Percentiles rank a stretch among this genome's conserved stretches.
Conservation (phyloP, 2,888 invertebrate genomes). For the Chrysotoxum bicinctum region DNA sequence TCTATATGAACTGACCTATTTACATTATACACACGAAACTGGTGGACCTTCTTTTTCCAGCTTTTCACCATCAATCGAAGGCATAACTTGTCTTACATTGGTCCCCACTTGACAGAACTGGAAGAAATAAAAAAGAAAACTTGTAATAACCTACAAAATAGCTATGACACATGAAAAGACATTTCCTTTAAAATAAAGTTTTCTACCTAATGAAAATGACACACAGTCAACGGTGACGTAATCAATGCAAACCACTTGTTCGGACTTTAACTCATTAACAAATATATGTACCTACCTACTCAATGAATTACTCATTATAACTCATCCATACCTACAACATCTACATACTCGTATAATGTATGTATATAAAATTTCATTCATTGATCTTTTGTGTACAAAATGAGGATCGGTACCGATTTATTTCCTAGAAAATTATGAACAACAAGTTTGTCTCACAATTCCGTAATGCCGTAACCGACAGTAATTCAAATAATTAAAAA, state of each 20-base stretch:
- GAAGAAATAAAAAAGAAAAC: neutral
- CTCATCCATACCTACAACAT: neutral
- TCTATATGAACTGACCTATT: no score
- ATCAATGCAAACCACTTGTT: neutral
- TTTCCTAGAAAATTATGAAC: conserved; percentile 5
- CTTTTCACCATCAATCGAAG: neutral
- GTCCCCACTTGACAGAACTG: neutral
- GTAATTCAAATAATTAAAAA: neutral
- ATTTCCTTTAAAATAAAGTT: neutral
- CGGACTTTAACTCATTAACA: neutral
- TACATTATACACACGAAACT: no score
- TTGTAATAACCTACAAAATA: neutral
- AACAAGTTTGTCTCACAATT: neutral
- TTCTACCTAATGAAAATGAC: neutral
- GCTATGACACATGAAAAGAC: neutral
- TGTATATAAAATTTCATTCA: neutral
- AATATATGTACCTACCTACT: neutral
- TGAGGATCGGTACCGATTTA: neutral
- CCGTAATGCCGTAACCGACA: neutral
- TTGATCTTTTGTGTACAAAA: neutral
- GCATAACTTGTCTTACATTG: neutral
- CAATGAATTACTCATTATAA: conserved; percentile 12
- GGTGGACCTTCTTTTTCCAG: neutral
- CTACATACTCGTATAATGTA: neutral
- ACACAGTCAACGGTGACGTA: neutral